phyloP scores from a whole-genome alignment of 2,113 vertebrate species.

The Camelus dromedarius region DNA sequence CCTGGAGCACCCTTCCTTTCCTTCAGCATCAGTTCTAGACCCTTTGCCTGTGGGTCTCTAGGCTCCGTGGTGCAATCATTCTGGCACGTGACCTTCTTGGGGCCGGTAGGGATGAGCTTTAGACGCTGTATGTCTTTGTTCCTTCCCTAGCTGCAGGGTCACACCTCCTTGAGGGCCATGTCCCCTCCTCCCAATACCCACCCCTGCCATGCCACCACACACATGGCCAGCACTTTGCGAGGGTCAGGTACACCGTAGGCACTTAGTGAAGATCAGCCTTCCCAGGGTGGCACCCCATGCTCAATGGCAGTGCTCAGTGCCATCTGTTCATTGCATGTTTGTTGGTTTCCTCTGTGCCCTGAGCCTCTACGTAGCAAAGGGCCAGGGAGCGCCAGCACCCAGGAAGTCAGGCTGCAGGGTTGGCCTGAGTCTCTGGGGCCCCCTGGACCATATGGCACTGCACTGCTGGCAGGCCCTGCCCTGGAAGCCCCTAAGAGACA shows the following conservation, averaged over 20 bases:
- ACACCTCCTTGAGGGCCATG: not conserved
- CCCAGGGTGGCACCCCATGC: not conserved
- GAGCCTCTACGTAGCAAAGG: not conserved
- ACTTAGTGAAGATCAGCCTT: not conserved
- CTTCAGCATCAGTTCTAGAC: not conserved
- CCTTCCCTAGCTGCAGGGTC: not conserved
- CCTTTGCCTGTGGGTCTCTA: not conserved
- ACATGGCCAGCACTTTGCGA: accelerated
- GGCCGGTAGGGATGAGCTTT: not conserved
- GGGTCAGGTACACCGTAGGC: not conserved
- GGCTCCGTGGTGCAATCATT: not conserved
- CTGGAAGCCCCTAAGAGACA: not conserved
- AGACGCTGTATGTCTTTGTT: not conserved
- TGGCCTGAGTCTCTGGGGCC: not conserved
- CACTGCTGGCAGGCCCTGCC: not conserved
- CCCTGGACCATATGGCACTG: not conserved
- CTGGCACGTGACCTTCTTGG: not conserved
- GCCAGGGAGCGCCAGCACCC: not conserved
- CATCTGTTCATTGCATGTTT: not conserved
- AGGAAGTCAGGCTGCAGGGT: not conserved
- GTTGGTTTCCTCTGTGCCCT: not conserved
- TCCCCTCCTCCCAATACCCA: not conserved
- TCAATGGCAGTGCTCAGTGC: not conserved
- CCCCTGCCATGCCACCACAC: not conserved
- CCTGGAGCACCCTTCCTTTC: not conserved